These are phyloP conservation scores for Heteropelma amictum DNA, from an alignment of 2,888 invertebrate species.

Conservation along the genomic window DNA sequence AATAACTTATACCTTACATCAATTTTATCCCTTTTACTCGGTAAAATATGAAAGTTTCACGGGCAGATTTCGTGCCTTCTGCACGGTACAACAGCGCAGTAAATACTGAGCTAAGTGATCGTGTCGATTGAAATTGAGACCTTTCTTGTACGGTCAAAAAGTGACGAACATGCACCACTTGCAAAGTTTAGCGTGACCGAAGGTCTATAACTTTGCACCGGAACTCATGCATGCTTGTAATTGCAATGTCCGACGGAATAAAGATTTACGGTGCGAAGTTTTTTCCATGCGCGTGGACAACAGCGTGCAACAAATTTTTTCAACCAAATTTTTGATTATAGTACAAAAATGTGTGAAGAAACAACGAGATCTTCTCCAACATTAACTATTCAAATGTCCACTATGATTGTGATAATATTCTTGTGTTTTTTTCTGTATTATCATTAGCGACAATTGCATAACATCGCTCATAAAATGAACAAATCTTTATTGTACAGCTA, in stretches of 20 bases:
- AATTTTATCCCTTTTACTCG: neutral
- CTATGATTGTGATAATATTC: too few species aligned
- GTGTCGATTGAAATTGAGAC: neutral
- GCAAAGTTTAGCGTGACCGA: constrained; percentile 46
- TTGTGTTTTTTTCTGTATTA: neutral
- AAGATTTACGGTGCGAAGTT: neutral
- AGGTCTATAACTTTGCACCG: constrained; percentile 50
- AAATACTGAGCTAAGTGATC: neutral
- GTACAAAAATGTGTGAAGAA: too few species aligned
- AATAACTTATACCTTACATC: too few species aligned
- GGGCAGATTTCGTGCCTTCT: neutral
- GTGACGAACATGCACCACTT: constrained; percentile 31
- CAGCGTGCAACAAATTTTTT: too few species aligned
- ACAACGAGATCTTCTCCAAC: too few species aligned
- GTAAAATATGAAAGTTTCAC: too few species aligned
- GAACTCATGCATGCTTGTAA: constrained; percentile 38
- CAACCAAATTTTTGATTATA: too few species aligned
- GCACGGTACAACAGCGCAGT: neutral
- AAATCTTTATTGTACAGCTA: neutral
- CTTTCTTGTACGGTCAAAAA: constrained; percentile 8
- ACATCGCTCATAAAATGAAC: neutral
- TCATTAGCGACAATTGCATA: neutral
- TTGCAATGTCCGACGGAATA: constrained; percentile 25
- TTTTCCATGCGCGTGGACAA: neutral
- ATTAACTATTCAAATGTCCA: too few species aligned